These are phyloP conservation scores for Serrognathus titanus DNA, from an alignment of 2,888 invertebrate genomes.

Conservation along the genomic window DNA sequence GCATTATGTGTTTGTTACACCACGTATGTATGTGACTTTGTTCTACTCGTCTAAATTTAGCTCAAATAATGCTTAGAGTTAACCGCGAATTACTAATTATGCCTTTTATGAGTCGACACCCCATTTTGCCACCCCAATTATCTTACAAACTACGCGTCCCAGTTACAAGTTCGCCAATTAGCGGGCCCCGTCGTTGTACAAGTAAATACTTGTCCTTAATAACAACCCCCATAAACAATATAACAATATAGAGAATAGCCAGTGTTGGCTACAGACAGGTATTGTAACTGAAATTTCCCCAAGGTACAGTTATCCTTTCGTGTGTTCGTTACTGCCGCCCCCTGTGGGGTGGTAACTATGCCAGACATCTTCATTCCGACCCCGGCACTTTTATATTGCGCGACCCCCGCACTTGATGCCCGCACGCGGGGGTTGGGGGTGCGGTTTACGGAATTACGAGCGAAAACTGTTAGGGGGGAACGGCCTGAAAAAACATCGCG, in stretches of 20 bases:
- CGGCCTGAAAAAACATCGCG: too few species aligned
- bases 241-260: constrained; percentile 23
- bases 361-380: constrained; percentile 22
- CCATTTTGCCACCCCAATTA: too few species aligned
- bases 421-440: constrained; percentile 9
- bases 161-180: background rate
- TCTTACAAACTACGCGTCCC: too few species aligned
- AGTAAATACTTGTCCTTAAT: background rate
- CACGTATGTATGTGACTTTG: too few species aligned
- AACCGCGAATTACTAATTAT: too few species aligned
- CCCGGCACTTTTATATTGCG: constrained; percentile 19
- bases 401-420: constrained; percentile 6
- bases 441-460: constrained; percentile 9
- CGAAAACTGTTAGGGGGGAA: too few species aligned
- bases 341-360: constrained; percentile 16
- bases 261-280: constrained; percentile 29
- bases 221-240: constrained; percentile 18
- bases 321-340: constrained; percentile 29
- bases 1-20: too few species aligned
- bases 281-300: constrained; percentile 37
- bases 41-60: too few species aligned
- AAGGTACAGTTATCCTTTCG: constrained; percentile 36
- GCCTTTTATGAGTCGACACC: too few species aligned
- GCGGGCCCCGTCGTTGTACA: background rate
- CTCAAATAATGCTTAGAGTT: too few species aligned